Conservation (phyloP, 2,113 vertebrate genomes). For the Chroicocephalus ridibundus region DNA sequence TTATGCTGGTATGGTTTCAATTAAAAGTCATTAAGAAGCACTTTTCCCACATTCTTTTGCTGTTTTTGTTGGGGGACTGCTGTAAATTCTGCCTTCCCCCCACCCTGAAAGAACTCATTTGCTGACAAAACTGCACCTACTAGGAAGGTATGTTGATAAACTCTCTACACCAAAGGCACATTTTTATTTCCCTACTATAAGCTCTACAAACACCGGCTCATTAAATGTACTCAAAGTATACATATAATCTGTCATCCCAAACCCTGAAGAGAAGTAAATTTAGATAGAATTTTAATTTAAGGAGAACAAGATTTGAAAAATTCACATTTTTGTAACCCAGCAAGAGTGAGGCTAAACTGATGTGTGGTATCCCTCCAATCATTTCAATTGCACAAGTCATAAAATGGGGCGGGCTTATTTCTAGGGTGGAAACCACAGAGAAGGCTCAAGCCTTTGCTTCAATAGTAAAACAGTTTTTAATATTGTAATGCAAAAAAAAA, state of each 20-base stretch:
- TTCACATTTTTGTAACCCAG: background rate
- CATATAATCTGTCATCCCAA: background rate
- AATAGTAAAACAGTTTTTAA: background rate
- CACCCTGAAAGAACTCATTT: background rate
- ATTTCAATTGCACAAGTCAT: background rate
- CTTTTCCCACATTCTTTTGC: background rate
- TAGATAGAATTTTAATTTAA: background rate
- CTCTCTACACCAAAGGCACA: background rate
- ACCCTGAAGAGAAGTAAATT: background rate
- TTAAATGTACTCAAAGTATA: background rate
- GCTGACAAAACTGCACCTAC: background rate
- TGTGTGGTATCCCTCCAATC: background rate
- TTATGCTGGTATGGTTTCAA: background rate
- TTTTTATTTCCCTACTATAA: background rate
- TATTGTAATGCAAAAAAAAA: background rate
- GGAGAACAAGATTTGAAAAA: background rate
- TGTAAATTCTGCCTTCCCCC: background rate
- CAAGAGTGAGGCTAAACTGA: background rate
- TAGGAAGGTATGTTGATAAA: background rate
- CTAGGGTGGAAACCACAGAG: background rate
- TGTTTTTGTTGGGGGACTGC: background rate
- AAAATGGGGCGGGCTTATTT: background rate
- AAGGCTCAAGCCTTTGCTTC: background rate
- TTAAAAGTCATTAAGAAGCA: background rate
- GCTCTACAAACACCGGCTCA: background rate